Evolutionary conservation across 2,888 invertebrate genomes (phyloP).

Genomic region (Parochlus steinenii): DNA sequence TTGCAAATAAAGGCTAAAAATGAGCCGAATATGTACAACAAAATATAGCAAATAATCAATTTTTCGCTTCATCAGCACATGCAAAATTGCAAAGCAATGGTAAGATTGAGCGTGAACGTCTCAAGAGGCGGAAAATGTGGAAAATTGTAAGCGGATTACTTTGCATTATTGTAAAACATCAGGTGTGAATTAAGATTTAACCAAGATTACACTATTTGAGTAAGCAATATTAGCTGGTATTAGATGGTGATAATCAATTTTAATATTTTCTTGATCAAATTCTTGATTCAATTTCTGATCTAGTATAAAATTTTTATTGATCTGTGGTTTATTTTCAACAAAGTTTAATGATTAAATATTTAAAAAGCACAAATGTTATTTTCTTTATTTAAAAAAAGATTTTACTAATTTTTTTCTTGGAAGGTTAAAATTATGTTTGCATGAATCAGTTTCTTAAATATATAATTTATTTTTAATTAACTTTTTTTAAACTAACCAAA

Average conservation of each 20-base stretch:
- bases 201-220: too few relatives aligned
- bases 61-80: too few relatives aligned
- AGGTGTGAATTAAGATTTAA: too few relatives aligned
- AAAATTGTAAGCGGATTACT: too few relatives aligned
- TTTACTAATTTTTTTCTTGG: background rate
- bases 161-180: too few relatives aligned
- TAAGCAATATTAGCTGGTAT: background rate
- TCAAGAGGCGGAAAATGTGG: too few relatives aligned
- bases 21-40: too few relatives aligned
- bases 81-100: too few relatives aligned
- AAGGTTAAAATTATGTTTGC: background rate
- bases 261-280: background rate
- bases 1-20: too few relatives aligned
- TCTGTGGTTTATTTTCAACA: background rate
- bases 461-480: background rate
- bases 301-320: background rate
- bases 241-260: background rate
- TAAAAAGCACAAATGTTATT: background rate
- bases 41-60: too few relatives aligned
- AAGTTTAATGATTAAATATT: background rate
- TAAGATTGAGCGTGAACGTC: too few relatives aligned
- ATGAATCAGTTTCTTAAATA: background rate
- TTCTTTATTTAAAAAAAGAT: background rate
- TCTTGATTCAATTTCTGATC: background rate
- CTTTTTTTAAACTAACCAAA: conserved; percentile 38